A percentile compares a stretch with the other conserved stretches of the same genome.
These are phyloP conservation scores for Lamproptera curius DNA, from an alignment of 2,888 invertebrate genomes.

Conservation along the genomic window DNA sequence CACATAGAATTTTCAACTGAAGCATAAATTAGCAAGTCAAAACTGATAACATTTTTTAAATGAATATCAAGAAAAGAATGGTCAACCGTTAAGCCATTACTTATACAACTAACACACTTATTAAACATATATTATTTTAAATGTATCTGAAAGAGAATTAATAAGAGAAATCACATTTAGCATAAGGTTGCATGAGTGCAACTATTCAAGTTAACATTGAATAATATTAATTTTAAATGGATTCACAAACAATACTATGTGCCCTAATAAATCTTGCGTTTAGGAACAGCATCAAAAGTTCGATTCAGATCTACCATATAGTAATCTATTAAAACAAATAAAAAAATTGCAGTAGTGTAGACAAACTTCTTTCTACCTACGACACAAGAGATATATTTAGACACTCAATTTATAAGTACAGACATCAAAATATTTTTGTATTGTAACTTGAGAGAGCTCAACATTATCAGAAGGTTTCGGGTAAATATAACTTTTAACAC, in stretches of 20 bases:
- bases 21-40: no score
- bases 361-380: conserved; percentile 8
- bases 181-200: conserved; percentile 11
- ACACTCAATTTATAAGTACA: conserved; percentile 42
- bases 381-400: conserved; percentile 28
- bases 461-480: conserved; percentile 1
- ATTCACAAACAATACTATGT: conserved; percentile 7
- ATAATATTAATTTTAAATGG: conserved; percentile 9
- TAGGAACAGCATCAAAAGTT: conserved; percentile 46
- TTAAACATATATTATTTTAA: conserved; percentile 47
- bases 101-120: conserved; percentile 46
- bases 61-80: conserved; percentile 22
- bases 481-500: conserved; percentile 10
- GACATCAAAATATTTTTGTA: conserved; percentile 24
- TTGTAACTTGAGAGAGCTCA: conserved; percentile 15
- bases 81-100: conserved; percentile 60
- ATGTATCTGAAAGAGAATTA: conserved; percentile 68
- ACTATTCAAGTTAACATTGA: conserved; percentile 7
- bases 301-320: conserved; percentile 64
- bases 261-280: conserved; percentile 1
- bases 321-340: conserved; percentile 42
- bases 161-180: conserved; percentile 59
- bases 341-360: conserved; percentile 25
- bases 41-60: background rate
- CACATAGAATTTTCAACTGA: no score